Conservation (phyloP, 2,113 vertebrate species). For the Ochotona princeps region DNA sequence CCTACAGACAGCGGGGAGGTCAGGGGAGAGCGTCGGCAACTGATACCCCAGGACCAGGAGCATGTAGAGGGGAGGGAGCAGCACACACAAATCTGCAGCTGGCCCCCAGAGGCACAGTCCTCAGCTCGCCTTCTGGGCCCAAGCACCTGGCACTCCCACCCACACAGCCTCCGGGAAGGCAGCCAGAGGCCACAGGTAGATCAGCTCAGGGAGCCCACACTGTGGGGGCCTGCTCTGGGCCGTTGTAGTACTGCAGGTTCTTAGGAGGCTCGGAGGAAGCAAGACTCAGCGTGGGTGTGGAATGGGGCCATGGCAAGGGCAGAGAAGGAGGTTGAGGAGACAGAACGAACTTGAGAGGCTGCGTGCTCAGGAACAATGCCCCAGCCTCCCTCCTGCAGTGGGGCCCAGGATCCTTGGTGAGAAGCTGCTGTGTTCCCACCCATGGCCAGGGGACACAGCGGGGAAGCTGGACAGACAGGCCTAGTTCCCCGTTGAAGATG, state of each 20-base stretch:
- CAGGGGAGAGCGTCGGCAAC: not conserved
- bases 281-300: not conserved
- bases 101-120: not conserved
- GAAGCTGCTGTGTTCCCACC: not conserved
- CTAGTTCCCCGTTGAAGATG: too few relatives aligned
- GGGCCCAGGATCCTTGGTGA: not conserved
- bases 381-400: not conserved
- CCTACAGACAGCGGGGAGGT: constrained; percentile 39
- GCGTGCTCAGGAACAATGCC: not conserved
- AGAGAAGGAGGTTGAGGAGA: not conserved
- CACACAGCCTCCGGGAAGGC: not conserved
- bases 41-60: not conserved
- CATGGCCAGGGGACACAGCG: not conserved
- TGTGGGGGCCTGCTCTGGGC: too few relatives aligned
- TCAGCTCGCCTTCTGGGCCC: not conserved
- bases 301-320: not conserved
- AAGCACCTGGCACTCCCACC: too few relatives aligned
- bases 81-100: not conserved
- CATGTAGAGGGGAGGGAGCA: not conserved
- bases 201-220: not conserved
- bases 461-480: not conserved
- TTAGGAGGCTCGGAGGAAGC: too few relatives aligned
- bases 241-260: not conserved
- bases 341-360: not conserved
- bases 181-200: not conserved